Percentiles rank a stretch among this genome's conserved stretches.
Conservation (phyloP, 2,888 invertebrate species). For the Pycnomerus fuliginosus region DNA sequence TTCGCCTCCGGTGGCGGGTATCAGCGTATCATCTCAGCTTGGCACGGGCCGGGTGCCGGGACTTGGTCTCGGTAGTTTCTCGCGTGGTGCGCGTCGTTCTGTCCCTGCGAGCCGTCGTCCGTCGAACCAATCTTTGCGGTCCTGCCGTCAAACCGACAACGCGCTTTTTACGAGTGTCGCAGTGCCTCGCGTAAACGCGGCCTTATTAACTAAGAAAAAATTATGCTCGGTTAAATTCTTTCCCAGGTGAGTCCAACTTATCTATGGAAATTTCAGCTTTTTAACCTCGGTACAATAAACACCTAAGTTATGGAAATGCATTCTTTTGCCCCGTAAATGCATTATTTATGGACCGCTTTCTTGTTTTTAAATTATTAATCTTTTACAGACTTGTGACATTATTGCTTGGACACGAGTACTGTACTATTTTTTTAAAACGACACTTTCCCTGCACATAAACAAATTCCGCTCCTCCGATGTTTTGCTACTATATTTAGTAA, state of each 20-base stretch:
- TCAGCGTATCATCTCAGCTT: slow-evolving; percentile 51
- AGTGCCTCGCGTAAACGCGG: slow-evolving; percentile 14
- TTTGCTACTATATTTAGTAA: slow-evolving; percentile 44
- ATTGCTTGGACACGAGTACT: slow-evolving; percentile 30
- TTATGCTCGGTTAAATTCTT: slow-evolving; percentile 1
- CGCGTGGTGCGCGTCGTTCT: slow-evolving; percentile 47
- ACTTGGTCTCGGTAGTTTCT: slow-evolving; percentile 41
- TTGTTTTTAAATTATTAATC: slow-evolving; percentile 3
- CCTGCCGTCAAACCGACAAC: slow-evolving; percentile 19
- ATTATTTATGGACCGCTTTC: slow-evolving; percentile 17
- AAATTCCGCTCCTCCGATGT: slow-evolving; percentile 34
- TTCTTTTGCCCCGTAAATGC: slow-evolving; percentile 17
- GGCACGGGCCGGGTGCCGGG: slow-evolving; percentile 47
- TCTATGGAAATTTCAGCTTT: slow-evolving; percentile 18
- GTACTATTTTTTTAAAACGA: not conserved
- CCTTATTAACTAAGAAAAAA: not conserved
- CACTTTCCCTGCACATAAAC: slow-evolving; percentile 1
- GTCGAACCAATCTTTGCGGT: slow-evolving; percentile 14
- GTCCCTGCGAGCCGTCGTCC: slow-evolving; percentile 33
- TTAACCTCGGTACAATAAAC: slow-evolving; percentile 23
- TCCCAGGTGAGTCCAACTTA: slow-evolving; percentile 21
- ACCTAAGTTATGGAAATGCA: slow-evolving; percentile 23
- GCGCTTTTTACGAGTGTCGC: slow-evolving; percentile 13
- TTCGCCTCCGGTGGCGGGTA: slow-evolving; percentile 49
- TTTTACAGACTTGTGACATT: slow-evolving; percentile 19